Percentiles rank a stretch among this genome's conserved stretches.
Conservation (phyloP, 2,797 vertebrate species). For the Lithobates sylvaticus region DNA sequence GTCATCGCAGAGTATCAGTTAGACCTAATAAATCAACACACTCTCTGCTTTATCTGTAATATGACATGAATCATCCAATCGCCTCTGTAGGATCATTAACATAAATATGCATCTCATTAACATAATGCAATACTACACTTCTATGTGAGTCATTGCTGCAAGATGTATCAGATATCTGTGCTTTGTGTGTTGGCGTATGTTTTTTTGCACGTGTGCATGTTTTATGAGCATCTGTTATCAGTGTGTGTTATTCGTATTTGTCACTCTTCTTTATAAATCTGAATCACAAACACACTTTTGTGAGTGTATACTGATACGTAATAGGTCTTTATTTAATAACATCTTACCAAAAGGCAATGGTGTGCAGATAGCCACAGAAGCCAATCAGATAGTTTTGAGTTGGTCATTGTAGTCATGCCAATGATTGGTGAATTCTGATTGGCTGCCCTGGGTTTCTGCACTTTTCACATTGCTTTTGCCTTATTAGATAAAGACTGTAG, state of each 20-base stretch:
- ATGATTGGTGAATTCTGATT: background rate
- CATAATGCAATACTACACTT: conserved; percentile 20
- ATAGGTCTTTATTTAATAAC: background rate
- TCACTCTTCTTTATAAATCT: conserved; percentile 3
- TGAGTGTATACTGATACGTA: background rate
- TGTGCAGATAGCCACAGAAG: background rate
- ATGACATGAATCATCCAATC: background rate
- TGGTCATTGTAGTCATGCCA: background rate
- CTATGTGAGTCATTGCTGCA: conserved; percentile 42
- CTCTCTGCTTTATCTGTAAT: background rate
- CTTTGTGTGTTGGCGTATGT: background rate
- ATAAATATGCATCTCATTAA: conserved; percentile 48
- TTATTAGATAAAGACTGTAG: background rate
- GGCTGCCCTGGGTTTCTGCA: background rate
- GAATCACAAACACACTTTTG: background rate
- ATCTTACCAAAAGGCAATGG: background rate
- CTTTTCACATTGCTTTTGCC: background rate
- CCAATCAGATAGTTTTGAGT: background rate
- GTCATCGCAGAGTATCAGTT: too few relatives aligned
- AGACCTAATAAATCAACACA: background rate
- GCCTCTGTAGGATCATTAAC: background rate
- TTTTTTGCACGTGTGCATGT: conserved; percentile 19
- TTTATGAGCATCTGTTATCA: background rate
- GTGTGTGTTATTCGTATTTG: conserved; percentile 26
- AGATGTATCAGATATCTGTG: conserved; percentile 57